Evolutionary conservation across 2,888 invertebrate genomes (phyloP).

Genomic region (Liopterus haemorrhoidalis): DNA sequence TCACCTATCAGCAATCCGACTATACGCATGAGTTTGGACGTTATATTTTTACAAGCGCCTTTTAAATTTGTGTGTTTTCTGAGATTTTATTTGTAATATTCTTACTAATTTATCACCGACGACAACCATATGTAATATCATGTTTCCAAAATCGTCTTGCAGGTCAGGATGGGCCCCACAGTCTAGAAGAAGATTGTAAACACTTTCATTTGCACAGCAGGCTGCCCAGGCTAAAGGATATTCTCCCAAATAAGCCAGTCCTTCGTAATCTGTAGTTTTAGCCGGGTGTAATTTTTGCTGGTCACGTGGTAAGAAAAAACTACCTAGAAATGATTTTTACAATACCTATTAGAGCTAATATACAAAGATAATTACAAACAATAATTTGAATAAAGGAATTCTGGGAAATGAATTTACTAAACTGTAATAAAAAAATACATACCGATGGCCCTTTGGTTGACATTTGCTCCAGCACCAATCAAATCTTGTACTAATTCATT

Average conservation of each 20-base stretch:
- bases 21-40: too few species aligned
- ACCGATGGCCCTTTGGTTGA: conserved; percentile 90
- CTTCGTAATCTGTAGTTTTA: conserved; percentile 88
- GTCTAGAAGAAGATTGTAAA: conserved; percentile 90
- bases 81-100: conserved; percentile 24
- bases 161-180: conserved; percentile 90
- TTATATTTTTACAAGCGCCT: too few species aligned
- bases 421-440: conserved; percentile 24
- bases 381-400: too few species aligned
- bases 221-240: conserved; percentile 97
- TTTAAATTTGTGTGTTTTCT: too few species aligned
- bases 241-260: conserved; percentile 94
- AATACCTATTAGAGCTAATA: conserved; percentile 1
- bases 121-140: conserved; percentile 99
- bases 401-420: conserved; percentile 4
- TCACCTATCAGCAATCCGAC: too few species aligned
- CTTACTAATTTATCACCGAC: conserved; percentile 91
- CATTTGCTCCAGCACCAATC: conserved; percentile 86
- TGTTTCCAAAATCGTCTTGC: conserved; percentile 96
- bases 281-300: conserved; percentile 76
- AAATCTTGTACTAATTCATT: conserved; percentile 91
- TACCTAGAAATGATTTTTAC: conserved; percentile 47
- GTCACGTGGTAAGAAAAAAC: conserved; percentile 93
- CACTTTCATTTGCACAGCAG: conserved; percentile 93
- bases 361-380: too few species aligned